Evolutionary conservation across 2,888 invertebrate species (phyloP), one percentile per base, ranked within the genome.

Genomic region (Hypolimnas misippus): DNA sequence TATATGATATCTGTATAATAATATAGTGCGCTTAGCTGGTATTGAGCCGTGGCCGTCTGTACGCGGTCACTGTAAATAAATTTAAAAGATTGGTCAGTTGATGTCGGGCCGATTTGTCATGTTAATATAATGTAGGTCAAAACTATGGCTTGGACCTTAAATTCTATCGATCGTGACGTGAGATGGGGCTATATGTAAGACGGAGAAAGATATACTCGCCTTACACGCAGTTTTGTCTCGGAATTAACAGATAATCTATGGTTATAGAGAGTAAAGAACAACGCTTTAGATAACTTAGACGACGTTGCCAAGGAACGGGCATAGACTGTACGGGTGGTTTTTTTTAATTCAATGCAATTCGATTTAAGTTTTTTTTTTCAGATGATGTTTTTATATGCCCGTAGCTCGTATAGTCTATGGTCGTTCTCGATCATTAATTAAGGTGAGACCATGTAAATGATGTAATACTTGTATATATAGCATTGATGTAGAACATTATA

Each of bases 401-500:
- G 1, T 21, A 21, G n/a, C n/a, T 19, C 29, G 29, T 49, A 33
- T 44, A 42, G 52, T 63, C 59, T 60, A 56, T 60, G 63, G 52
- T n/a, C 38, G 56, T 60, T 59, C 52, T 31, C 51, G 25, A 31
- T 42, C 44, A 19, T 46, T 59, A 60, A 55, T 33, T 63, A 63
- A 65, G 51, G 35, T 21, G 33, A 35, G 57, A 55, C 50, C 54
- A 58, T 62, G 63, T 60, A 50, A 56, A 62, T 46, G 38, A 21
- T 64, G 61, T 51, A 57, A 63, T 67, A 57, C 52, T 55, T 70
- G 70, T 70, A 70, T 67, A 70, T 70, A 70, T 67, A 67, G 66
- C n/a, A 51, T 61, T 54, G 61, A 51, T 63, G 71, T 70, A 71
- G 70, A 69, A 61, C 65, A 71, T 73, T 74, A 74, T 74, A 74